Percentiles rank a stretch among this genome's conserved stretches.
Evolutionary conservation across 2,888 invertebrate species (phyloP).

Genomic region (Drosophila borealis): DNA sequence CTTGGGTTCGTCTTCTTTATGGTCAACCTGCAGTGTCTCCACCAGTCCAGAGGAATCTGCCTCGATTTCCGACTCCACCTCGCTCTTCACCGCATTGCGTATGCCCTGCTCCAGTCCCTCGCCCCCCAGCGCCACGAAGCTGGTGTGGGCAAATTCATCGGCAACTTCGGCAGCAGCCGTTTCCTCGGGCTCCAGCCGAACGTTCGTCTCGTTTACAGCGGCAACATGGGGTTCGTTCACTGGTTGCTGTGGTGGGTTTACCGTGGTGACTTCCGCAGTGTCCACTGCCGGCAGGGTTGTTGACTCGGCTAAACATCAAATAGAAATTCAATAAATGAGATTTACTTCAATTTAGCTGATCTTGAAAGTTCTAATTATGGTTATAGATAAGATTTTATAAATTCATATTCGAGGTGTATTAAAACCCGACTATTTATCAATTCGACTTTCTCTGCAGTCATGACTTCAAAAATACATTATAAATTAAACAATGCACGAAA

Average conservation of each 20-base stretch:
- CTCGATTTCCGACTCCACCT: slow-evolving; percentile 68
- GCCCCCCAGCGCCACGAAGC: slow-evolving; percentile 56
- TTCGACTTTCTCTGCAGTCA: slow-evolving; percentile 37
- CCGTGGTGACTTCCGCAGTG: slow-evolving; percentile 46
- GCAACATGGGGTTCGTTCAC: slow-evolving; percentile 17
- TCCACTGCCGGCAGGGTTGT: slow-evolving; percentile 43
- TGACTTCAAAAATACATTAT: slow-evolving; percentile 24
- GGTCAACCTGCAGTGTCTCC: slow-evolving; percentile 35
- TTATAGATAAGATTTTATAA: not conserved
- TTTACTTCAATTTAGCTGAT: not conserved
- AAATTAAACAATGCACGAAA: slow-evolving; percentile 45
- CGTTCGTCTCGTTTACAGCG: slow-evolving; percentile 26
- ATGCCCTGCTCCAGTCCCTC: slow-evolving; percentile 76
- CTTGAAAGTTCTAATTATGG: slow-evolving; percentile 3
- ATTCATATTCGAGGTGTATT: slow-evolving; percentile 3
- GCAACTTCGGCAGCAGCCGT: slow-evolving; percentile 30
- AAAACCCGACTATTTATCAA: slow-evolving; percentile 17
- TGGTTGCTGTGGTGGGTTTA: slow-evolving; percentile 40
- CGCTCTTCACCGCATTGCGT: slow-evolving; percentile 73
- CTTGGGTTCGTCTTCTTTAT: slow-evolving; percentile 13
- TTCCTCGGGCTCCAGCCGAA: slow-evolving; percentile 19
- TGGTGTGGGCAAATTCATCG: slow-evolving; percentile 46
- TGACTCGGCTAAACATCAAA: slow-evolving; percentile 54
- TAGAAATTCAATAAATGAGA: slow-evolving; percentile 8
- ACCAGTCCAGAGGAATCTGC: slow-evolving; percentile 37